These are phyloP conservation scores for Xiphorhynchus erythropygius DNA, from an alignment of 2,797 vertebrate species.

Conservation along the genomic window DNA sequence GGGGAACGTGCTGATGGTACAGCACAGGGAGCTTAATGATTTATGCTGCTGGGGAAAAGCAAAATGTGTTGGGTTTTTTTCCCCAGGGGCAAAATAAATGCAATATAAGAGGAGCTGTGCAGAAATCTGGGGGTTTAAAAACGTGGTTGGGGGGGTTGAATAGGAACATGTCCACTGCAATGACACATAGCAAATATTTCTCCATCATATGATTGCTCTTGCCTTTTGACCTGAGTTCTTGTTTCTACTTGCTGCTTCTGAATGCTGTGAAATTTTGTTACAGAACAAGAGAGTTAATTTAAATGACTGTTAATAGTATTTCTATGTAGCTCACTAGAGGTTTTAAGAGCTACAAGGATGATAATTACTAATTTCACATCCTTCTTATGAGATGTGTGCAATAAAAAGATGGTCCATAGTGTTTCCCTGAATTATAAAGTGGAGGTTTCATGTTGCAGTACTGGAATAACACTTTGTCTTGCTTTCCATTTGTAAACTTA, in stretches of 20 bases:
- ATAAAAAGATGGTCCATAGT: neutral
- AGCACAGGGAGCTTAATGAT: conserved; percentile 49
- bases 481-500: neutral
- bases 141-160: neutral
- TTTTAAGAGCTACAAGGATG: neutral
- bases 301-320: neutral
- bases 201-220: neutral
- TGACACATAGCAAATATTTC: neutral
- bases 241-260: neutral
- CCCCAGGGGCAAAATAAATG: neutral
- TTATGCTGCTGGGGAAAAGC: neutral
- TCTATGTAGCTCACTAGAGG: fast-evolving
- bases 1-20: conserved; percentile 1
- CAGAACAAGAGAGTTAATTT: neutral
- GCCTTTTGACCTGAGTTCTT: neutral
- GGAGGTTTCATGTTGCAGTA: neutral
- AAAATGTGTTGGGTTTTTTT: neutral
- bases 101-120: neutral
- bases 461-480: neutral
- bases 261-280: neutral
- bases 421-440: neutral
- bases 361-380: neutral
- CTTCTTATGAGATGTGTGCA: neutral
- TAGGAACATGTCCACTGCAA: neutral
- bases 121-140: neutral